Conservation (phyloP, 2,888 invertebrate species). For the Pterostichus niger region DNA sequence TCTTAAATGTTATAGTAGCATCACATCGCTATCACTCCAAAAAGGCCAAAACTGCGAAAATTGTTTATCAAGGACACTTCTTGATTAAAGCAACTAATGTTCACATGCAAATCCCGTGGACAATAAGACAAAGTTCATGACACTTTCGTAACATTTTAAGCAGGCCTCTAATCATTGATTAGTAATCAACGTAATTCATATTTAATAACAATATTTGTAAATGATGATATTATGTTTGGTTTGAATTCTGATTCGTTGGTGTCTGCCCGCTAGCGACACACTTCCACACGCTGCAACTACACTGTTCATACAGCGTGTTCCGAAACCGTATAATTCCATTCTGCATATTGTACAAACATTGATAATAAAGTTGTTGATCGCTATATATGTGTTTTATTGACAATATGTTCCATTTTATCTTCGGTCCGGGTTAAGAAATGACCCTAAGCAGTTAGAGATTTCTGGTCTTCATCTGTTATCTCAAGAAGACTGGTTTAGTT, state of each 20-base stretch:
- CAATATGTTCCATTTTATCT: slow-evolving; percentile 44
- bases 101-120: slow-evolving; percentile 45
- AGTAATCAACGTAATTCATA: slow-evolving; percentile 27
- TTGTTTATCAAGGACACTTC: slow-evolving; percentile 29
- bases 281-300: background rate
- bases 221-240: background rate
- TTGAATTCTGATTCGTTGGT: slow-evolving; percentile 23
- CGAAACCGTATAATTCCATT: background rate
- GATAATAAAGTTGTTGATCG: slow-evolving; percentile 15
- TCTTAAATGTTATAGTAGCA: background rate
- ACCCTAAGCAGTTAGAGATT: slow-evolving; percentile 55
- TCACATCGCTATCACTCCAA: slow-evolving; percentile 31
- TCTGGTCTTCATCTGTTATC: slow-evolving; percentile 61
- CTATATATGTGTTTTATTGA: slow-evolving; percentile 41
- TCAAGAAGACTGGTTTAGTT: slow-evolving; percentile 53
- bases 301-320: slow-evolving; percentile 38
- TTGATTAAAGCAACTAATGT: slow-evolving; percentile 17
- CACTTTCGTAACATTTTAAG: slow-evolving; percentile 44
- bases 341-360: background rate
- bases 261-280: slow-evolving; percentile 57
- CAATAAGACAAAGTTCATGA: slow-evolving; percentile 36
- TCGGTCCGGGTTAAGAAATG: slow-evolving; percentile 64
- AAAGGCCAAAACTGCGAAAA: slow-evolving; percentile 34
- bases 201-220: slow-evolving; percentile 44
- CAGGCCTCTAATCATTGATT: background rate